Conservation (phyloP, 1,140 invertebrate species). For the fruit fly (Drosophila melanogaster) region DNA sequence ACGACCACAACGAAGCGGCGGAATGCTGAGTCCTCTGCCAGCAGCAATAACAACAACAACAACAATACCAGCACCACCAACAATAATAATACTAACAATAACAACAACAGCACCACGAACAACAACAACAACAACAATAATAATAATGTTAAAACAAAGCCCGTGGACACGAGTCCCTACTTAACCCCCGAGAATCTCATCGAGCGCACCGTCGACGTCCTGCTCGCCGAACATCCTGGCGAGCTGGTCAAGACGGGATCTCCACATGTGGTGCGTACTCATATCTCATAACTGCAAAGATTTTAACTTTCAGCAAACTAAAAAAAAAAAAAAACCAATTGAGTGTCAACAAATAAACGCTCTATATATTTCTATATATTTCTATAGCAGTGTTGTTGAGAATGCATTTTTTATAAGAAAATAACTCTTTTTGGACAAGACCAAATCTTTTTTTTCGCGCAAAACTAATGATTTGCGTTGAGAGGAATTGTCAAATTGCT, state of each 20-base stretch:
- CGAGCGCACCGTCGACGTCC: slow-evolving; percentile 92
- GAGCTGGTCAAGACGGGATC: slow-evolving; percentile 96
- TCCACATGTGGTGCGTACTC: slow-evolving; percentile 91
- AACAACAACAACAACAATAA: slow-evolving; percentile 58
- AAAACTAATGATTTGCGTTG: too few species aligned
- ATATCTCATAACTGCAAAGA: neutral
- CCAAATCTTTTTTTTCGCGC: too few species aligned
- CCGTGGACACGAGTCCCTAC: slow-evolving; percentile 85
- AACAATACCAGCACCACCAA: slow-evolving; percentile 36
- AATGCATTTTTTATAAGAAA: too few species aligned
- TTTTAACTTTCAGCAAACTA: too few species aligned
- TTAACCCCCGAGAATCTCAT: slow-evolving; percentile 92
- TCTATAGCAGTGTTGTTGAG: too few species aligned
- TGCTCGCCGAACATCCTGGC: slow-evolving; percentile 94
- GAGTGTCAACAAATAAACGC: too few species aligned
- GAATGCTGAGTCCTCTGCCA: slow-evolving; percentile 54
- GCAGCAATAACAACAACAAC: slow-evolving; percentile 40
- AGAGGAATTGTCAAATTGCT: too few species aligned
- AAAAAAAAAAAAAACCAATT: too few species aligned
- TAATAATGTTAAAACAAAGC: slow-evolving; percentile 63
- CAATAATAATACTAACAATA: slow-evolving; percentile 59
- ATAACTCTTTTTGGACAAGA: too few species aligned
- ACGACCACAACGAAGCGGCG: slow-evolving; percentile 72
- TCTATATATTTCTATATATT: too few species aligned
- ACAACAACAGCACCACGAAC: slow-evolving; percentile 59